Conservation (phyloP, 2,797 vertebrate species). For the Nothura maculosa region DNA sequence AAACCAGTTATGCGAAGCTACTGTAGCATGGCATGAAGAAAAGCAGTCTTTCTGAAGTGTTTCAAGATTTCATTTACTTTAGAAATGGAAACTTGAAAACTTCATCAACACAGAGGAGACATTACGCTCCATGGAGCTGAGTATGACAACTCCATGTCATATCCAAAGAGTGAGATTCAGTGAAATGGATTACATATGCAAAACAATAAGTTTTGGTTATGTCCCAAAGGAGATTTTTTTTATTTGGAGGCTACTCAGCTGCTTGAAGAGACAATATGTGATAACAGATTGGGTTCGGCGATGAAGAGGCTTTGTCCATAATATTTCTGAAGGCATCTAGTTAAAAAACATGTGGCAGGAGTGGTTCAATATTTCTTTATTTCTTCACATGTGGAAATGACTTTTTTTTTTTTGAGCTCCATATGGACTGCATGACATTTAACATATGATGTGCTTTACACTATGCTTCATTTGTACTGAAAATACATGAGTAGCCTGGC, state of each 20-base stretch:
- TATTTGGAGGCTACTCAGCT: not conserved
- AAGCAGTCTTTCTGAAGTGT: not conserved
- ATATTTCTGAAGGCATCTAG: not conserved
- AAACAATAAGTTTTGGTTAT: not conserved
- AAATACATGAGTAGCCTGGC: not conserved
- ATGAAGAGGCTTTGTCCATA: not conserved
- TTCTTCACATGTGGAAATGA: not conserved
- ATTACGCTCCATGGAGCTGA: not conserved
- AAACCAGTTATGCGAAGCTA: not conserved
- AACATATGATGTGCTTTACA: not conserved
- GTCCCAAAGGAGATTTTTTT: not conserved
- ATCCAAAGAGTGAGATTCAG: not conserved
- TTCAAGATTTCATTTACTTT: not conserved
- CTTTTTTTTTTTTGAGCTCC: not conserved
- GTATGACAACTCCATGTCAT: not conserved
- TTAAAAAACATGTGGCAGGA: not conserved
- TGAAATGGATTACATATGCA: not conserved
- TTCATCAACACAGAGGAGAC: not conserved
- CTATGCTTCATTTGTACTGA: conserved; percentile 40
- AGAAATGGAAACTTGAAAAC: not conserved
- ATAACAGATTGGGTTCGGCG: not conserved
- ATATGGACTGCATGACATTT: not conserved
- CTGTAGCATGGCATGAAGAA: not conserved
- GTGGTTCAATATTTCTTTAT: not conserved
- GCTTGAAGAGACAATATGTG: not conserved